Conservation (phyloP, 1,140 invertebrate species). For the Pseudomyrmex gracilis region DNA sequence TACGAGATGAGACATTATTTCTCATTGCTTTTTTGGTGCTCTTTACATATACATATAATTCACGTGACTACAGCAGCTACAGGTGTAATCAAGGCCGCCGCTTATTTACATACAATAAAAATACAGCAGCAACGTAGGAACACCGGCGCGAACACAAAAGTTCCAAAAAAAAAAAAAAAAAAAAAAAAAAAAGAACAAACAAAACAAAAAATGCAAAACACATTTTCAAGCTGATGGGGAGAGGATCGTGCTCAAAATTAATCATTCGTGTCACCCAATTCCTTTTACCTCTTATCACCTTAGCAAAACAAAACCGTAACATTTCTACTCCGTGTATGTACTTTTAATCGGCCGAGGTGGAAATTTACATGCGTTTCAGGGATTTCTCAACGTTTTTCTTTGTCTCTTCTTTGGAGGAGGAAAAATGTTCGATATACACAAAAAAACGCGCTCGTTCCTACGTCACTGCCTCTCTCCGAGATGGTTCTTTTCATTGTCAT, state of each 20-base stretch:
- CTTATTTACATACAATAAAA: constrained; percentile 68
- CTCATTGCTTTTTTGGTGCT: constrained; percentile 60
- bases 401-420: neutral
- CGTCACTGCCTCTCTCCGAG: constrained; percentile 48
- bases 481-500: constrained; percentile 13
- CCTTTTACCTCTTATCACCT: constrained; percentile 5
- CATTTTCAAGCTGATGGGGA: constrained; percentile 14
- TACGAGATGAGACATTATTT: constrained; percentile 9
- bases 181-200: neutral
- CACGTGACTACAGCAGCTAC: constrained; percentile 60
- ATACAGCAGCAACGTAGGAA: constrained; percentile 43
- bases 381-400: neutral
- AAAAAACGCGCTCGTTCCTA: constrained; percentile 48
- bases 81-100: constrained; percentile 74
- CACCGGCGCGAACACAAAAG: neutral
- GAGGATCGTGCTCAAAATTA: constrained; percentile 41
- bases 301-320: constrained; percentile 10
- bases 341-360: neutral
- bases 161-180: neutral
- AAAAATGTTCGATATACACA: neutral
- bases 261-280: constrained; percentile 68
- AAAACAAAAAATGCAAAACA: constrained; percentile 11
- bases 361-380: neutral
- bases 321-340: constrained; percentile 1
- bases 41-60: constrained; percentile 65